Base-by-base conservation (phyloP, 2,888 invertebrate genomes). In the Aphidoletes aphidimyza region DNA sequence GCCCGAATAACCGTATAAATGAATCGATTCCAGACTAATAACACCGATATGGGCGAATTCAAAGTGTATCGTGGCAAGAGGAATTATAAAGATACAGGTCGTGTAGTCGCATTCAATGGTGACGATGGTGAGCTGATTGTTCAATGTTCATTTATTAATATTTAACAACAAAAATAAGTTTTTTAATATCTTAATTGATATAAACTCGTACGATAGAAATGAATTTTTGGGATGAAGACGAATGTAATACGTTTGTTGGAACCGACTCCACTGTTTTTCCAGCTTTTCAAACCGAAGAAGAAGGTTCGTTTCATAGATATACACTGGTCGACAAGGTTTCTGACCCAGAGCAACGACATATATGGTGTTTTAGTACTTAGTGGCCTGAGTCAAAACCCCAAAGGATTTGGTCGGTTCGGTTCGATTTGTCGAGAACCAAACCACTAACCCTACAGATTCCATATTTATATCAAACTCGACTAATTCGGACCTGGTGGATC, bases 261-360 rank as follows among this genome's bases (percentile, higher is more conserved):
- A 97, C 96, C 0, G 97, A 98, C 88, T 95, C 96, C 0, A 96
- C 97, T 0, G 93, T 97, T 26, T 97, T 97, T 89, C 93, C 96
- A 0, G 96, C 97, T 0, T 94, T 94, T 87, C 88, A 94, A 83
- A 92, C 92, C 0, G 90, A 92, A 85, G 92, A 93, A 26, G 93
- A 94, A 84, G 93, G 94, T 5, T 54, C 54, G 54, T 54, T 22
- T 22, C 22, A 17, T 11, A 39, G 11, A 88, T 95, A 11, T 45
- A 11, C 8, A 11, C 45, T 45, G 14, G 14, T 14, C 14, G 14
- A 11, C 45, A n/a, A n/a, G n/a, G n/a, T n/a, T n/a, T n/a, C n/a
- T n/a, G n/a, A n/a, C n/a, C n/a, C n/a, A n/a, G n/a, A n/a, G n/a
- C n/a, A n/a, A n/a, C n/a, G n/a, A n/a, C n/a, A n/a, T n/a, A n/a